A percentile compares a stretch with the other conserved stretches of the same genome.
Conservation (phyloP, 2,888 invertebrate genomes). For the Tetanocera ferruginea region DNA sequence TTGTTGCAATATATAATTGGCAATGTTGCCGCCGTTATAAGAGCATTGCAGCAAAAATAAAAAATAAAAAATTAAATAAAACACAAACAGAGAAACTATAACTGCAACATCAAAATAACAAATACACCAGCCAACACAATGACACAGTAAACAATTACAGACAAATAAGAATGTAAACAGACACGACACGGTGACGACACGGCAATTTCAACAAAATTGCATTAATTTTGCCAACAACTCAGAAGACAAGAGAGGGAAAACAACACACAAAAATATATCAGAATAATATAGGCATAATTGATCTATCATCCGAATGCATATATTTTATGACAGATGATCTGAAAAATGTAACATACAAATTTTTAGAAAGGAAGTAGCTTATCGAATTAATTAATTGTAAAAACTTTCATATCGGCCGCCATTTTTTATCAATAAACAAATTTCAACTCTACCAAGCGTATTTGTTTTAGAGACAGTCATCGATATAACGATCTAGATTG, state of each 20-base stretch:
- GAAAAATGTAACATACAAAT: no score
- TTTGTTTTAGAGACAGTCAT: no score
- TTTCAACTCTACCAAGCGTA: no score
- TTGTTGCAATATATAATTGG: slow-evolving; percentile 63
- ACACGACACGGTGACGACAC: slow-evolving; percentile 43
- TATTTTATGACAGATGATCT: no score
- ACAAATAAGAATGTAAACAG: slow-evolving; percentile 54
- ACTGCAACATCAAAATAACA: slow-evolving; percentile 52
- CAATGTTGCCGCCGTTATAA: slow-evolving; percentile 46
- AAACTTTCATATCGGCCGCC: no score
- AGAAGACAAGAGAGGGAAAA: background rate
- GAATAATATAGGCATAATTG: background rate
- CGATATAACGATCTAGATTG: no score
- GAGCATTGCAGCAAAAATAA: background rate
- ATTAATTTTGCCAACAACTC: slow-evolving; percentile 17
- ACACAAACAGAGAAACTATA: background rate
- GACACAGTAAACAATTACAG: slow-evolving; percentile 3
- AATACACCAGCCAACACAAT: slow-evolving; percentile 45
- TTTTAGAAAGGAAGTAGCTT: no score
- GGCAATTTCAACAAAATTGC: slow-evolving; percentile 28
- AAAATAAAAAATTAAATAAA: slow-evolving; percentile 35
- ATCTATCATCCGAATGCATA: no score
- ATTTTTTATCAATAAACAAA: no score
- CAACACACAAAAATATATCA: background rate
- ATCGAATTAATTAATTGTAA: no score